phyloP scores from a whole-genome alignment of 2,113 vertebrate species.

The Sitta europaea region DNA sequence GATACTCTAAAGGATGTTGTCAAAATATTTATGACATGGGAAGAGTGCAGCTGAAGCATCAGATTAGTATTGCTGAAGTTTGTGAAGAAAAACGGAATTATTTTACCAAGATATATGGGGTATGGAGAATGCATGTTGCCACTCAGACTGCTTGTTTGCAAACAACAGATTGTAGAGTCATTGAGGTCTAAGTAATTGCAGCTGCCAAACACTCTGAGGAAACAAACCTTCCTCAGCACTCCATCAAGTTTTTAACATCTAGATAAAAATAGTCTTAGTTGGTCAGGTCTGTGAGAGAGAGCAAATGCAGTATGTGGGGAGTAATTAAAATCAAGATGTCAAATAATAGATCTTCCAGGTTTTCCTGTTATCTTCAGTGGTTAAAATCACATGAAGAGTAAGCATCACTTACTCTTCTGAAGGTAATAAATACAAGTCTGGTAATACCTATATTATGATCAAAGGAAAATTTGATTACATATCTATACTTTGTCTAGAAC shows the following conservation, averaged over 20 bases:
- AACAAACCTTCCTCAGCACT: background rate
- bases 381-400: background rate
- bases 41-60: background rate
- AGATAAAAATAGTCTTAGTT: background rate
- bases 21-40: conserved; percentile 28
- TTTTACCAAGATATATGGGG: background rate
- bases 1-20: background rate
- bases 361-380: background rate
- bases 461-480: background rate
- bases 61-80: background rate
- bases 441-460: background rate
- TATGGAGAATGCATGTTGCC: background rate
- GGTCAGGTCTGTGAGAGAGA: background rate
- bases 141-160: background rate
- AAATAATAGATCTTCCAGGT: background rate
- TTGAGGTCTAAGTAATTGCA: background rate
- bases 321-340: background rate
- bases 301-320: background rate
- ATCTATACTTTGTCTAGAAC: background rate
- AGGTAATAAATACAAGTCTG: background rate
- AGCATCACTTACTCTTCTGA: background rate
- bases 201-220: background rate
- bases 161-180: background rate
- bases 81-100: background rate
- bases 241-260: background rate